Evolutionary conservation across 2,797 vertebrate genomes (phyloP), one percentile per base, ranked within the genome.

Genomic region (Intellagama lesueurii): DNA sequence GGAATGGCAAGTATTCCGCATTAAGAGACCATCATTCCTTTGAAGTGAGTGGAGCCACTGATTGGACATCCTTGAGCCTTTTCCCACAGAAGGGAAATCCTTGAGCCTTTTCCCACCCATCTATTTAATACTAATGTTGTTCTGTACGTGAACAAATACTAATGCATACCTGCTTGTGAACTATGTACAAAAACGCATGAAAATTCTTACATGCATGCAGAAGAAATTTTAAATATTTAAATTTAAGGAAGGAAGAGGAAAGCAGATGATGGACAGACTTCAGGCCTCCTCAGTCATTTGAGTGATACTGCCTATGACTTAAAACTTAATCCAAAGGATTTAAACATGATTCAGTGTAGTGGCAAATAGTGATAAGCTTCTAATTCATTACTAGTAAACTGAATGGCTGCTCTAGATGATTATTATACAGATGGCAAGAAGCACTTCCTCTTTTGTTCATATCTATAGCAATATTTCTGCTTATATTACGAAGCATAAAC

Each of bases 351-450:
- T 87, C 86, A 64, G 52, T 66, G 52, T 64, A n/a, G 28, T 64
- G 35, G 7, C 1, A 35, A 26, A 64, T 4, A 73, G 69, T 16
- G 69, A 73, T 73, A 87, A 44, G 32, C 69, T 73, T 81, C 73
- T 87, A 69, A 82, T 75, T 88, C 52, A 81, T 60, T 81, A 64
- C 47, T 82, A n/a, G 8, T 81, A 28, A 7, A 17, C 86, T 73
- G 49, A 49, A 28, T 49, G 73, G 56, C 19, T 56, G 47, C 68
- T 60, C 32, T 73, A 24, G 47, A 81, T 40, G 1, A n/a, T 64
- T 73, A 47, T 24, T 35, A 80, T 82, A 64, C 7, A 14, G 30
- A 76, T 75, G 11, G 47, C 70, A 76, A 56, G 22, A 83, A 75
- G 26, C 16, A 47, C 19, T 17, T 35, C 40, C 30, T 30, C 30